These are phyloP conservation scores for Balaeniceps rex DNA, from an alignment of 2,113 vertebrate genomes.

Conservation along the genomic window DNA sequence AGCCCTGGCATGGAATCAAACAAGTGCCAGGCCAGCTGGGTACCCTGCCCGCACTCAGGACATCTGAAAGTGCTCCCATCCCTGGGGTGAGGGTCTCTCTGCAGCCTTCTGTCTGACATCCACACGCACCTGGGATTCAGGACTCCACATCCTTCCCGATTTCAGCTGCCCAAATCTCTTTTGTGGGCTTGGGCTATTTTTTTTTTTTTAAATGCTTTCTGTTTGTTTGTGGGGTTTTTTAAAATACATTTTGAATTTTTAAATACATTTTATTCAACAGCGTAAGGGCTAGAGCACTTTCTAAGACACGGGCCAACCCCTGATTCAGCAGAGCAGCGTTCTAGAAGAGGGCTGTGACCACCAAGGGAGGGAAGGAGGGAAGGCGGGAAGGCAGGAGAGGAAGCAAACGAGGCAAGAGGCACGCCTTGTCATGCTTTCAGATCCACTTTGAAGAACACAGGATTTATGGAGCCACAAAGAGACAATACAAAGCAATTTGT, in stretches of 20 bases:
- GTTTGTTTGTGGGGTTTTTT: not conserved
- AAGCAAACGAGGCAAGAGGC: not conserved
- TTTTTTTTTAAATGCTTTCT: not conserved
- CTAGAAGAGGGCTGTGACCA: not conserved
- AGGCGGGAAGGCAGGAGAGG: not conserved
- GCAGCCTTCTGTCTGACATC: not conserved
- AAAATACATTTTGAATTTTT: not conserved
- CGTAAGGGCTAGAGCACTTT: not conserved
- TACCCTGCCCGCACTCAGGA: not conserved
- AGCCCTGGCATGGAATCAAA: not conserved
- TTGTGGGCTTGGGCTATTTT: not conserved
- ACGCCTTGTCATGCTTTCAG: not conserved
- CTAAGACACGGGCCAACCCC: not conserved
- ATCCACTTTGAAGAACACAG: not conserved
- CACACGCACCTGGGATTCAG: not conserved
- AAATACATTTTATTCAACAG: not conserved
- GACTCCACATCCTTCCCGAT: not conserved
- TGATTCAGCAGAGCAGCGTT: fast-evolving
- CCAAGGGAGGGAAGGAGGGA: not conserved
- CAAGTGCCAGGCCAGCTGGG: not conserved
- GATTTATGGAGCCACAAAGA: not conserved
- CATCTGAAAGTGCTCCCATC: not conserved
- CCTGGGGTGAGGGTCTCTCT: not conserved
- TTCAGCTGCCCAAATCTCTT: not conserved
- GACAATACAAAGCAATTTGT: not conserved